Evolutionary conservation across 2,797 vertebrate species (phyloP).

Genomic region (Octomys mimax): DNA sequence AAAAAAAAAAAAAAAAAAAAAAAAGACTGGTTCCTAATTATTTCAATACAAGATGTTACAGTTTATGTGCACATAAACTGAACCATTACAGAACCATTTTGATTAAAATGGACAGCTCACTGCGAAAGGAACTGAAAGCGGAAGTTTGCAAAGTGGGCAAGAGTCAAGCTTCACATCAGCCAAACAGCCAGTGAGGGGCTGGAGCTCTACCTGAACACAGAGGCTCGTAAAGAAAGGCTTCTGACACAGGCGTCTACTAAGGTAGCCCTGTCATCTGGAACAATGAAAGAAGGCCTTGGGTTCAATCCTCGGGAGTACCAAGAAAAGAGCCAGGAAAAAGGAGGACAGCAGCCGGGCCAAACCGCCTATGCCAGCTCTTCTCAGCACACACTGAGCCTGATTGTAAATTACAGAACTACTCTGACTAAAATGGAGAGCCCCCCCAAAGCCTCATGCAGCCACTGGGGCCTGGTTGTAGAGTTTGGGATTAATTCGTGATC

Average conservation of each 20-base stretch:
- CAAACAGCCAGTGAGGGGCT: neutral
- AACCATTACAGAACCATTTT: neutral
- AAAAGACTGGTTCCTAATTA: conserved; percentile 8
- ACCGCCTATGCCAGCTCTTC: neutral
- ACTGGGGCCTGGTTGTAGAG: no score
- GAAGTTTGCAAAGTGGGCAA: neutral
- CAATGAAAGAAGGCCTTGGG: neutral
- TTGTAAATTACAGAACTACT: conserved; percentile 24
- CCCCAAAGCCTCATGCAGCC: no score
- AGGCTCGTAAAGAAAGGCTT: neutral
- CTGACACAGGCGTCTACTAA: neutral
- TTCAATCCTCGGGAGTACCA: neutral
- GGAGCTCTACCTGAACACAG: neutral
- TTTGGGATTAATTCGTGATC: no score
- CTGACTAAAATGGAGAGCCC: neutral
- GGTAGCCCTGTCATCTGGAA: neutral
- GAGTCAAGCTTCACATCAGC: neutral
- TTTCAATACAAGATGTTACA: neutral
- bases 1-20: no score
- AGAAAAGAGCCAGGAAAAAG: neutral
- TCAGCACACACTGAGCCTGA: neutral
- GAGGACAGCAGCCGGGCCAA: neutral
- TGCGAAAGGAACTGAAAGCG: neutral
- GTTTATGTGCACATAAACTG: no score
- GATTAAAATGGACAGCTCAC: neutral